phyloP scores from a whole-genome alignment of 2,888 invertebrate species.

The Nomada fabriciana region DNA sequence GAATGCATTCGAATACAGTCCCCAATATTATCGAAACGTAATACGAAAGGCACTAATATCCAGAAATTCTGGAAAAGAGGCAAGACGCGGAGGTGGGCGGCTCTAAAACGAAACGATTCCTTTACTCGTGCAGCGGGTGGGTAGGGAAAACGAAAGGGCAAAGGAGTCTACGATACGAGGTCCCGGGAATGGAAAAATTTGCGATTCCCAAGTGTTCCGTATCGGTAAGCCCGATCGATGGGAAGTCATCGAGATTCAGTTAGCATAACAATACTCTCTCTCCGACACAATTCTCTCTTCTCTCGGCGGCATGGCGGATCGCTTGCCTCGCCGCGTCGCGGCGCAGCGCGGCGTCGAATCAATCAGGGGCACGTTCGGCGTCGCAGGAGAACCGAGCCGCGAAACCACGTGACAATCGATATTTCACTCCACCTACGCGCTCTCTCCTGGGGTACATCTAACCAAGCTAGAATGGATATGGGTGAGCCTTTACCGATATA shows the following conservation, averaged over 20 bases:
- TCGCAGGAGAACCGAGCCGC: conserved; percentile 54
- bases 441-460: conserved; percentile 35
- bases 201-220: conserved; percentile 61
- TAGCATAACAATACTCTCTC: conserved; percentile 69
- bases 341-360: conserved; percentile 57
- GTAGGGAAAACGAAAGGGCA: conserved; percentile 17
- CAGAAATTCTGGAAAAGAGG: conserved; percentile 10
- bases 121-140: conserved; percentile 30
- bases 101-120: conserved; percentile 41
- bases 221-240: conserved; percentile 68
- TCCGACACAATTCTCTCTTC: conserved; percentile 54
- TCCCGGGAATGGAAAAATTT: conserved; percentile 64
- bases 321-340: conserved; percentile 14
- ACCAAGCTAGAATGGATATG: neutral
- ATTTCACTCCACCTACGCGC: conserved; percentile 57
- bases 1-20: neutral
- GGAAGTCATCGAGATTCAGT: conserved; percentile 70
- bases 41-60: conserved; percentile 42
- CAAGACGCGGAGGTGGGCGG: neutral
- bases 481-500: neutral
- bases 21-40: conserved; percentile 28
- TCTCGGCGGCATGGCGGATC: neutral
- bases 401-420: conserved; percentile 70
- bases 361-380: conserved; percentile 64
- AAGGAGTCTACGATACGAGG: conserved; percentile 47